These are phyloP conservation scores for Nomada goodeniana DNA, from an alignment of 2,888 invertebrate species.

Conservation along the genomic window DNA sequence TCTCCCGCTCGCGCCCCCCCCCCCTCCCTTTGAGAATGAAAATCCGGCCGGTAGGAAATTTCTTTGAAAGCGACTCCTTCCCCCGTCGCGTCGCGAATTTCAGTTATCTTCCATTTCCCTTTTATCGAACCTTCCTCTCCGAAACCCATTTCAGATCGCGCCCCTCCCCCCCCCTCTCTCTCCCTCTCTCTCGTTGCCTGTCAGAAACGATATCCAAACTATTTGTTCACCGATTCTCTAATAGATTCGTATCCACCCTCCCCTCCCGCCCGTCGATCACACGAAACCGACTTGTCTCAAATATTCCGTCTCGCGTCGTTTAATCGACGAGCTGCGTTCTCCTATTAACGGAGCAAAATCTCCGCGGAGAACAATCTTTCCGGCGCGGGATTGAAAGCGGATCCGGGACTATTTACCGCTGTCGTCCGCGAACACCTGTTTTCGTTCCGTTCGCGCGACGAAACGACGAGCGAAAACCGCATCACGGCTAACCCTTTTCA, in stretches of 20 bases:
- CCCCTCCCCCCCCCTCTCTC: neutral
- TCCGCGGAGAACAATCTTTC: too few species aligned
- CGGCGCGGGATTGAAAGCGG: too few species aligned
- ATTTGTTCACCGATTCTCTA: too few species aligned
- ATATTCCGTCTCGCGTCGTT: too few species aligned
- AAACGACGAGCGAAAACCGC: neutral
- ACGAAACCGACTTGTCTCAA: too few species aligned
- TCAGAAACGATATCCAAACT: neutral
- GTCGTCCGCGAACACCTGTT: too few species aligned
- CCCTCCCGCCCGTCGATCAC: too few species aligned
- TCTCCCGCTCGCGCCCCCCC: neutral
- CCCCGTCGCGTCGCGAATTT: neutral
- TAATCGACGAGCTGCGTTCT: too few species aligned
- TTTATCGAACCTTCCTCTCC: neutral
- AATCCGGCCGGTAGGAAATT: constrained; percentile 27
- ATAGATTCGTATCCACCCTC: too few species aligned
- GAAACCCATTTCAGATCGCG: neutral
- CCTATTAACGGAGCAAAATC: too few species aligned
- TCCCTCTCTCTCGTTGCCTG: neutral
- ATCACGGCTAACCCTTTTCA: neutral
- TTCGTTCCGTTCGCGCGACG: too few species aligned
- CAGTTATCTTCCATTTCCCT: constrained; percentile 13
- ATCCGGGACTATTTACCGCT: too few species aligned
- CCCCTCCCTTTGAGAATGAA: constrained; percentile 11
- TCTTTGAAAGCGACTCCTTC: constrained; percentile 13